Conservation (phyloP, 1,140 invertebrate species). For the Eumeta japonica region DNA sequence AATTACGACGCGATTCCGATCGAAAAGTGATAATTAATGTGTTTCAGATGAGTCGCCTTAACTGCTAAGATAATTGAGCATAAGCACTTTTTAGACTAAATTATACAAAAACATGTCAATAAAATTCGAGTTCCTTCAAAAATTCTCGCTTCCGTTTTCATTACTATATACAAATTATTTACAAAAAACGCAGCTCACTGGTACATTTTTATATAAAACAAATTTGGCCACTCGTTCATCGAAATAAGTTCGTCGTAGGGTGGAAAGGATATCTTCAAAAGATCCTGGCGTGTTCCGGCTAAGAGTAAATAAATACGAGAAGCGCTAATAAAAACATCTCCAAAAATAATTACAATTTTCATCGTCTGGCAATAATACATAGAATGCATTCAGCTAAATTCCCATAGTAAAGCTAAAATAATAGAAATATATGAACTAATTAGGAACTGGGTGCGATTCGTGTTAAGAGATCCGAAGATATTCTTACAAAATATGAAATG, state of each 20-base stretch:
- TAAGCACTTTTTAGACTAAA: slow-evolving; percentile 50
- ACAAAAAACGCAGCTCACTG: slow-evolving; percentile 33
- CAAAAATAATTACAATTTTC: too few relatives aligned
- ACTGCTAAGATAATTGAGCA: slow-evolving; percentile 53
- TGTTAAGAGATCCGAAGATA: slow-evolving; percentile 38
- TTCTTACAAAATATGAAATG: slow-evolving; percentile 29
- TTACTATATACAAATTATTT: slow-evolving; percentile 57
- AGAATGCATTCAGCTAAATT: too few relatives aligned
- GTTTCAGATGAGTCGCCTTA: slow-evolving; percentile 31
- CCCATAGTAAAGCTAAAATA: slow-evolving; percentile 46
- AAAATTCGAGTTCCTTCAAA: slow-evolving; percentile 42
- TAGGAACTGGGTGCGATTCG: slow-evolving; percentile 55
- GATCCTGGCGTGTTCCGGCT: too few relatives aligned
- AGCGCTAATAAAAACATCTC: too few relatives aligned
- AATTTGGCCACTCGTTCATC: slow-evolving; percentile 43
- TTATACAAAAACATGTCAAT: slow-evolving; percentile 29
- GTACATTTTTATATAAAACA: slow-evolving; percentile 22
- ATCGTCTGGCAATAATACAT: too few relatives aligned
- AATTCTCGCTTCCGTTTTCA: too few relatives aligned
- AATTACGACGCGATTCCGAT: slow-evolving; percentile 5
- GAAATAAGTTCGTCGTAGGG: too few relatives aligned
- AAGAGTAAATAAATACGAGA: too few relatives aligned
- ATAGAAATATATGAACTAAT: slow-evolving; percentile 42
- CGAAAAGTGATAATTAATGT: slow-evolving; percentile 6
- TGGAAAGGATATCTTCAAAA: too few relatives aligned